Evolutionary conservation across 2,113 vertebrate species (phyloP).

Genomic region (Puntigrus tetrazona): DNA sequence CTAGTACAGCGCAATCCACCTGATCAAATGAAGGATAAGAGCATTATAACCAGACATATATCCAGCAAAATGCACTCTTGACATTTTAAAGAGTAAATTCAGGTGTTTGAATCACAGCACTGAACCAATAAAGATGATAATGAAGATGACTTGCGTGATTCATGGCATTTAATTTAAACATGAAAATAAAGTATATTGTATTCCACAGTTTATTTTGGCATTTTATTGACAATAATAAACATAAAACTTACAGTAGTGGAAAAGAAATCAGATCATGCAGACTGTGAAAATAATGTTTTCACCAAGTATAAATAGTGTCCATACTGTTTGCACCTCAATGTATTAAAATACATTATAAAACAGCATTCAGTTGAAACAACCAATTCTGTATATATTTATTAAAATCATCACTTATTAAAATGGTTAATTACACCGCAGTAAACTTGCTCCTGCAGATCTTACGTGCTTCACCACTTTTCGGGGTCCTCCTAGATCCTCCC

Average conservation of each 20-base stretch:
- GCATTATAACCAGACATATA: not conserved
- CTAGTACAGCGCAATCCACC: not conserved
- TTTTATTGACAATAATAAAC: not conserved
- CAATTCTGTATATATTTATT: not conserved
- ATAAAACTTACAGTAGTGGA: not conserved
- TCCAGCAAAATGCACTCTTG: not conserved
- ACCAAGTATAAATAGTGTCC: not conserved
- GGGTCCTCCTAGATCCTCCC: no score
- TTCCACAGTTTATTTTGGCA: not conserved
- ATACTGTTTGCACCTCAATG: not conserved
- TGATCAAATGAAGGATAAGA: not conserved
- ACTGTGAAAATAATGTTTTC: not conserved
- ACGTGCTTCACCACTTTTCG: no score
- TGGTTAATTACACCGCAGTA: not conserved
- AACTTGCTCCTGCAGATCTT: no score
- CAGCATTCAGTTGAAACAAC: not conserved
- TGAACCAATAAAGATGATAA: not conserved
- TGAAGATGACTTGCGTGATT: not conserved
- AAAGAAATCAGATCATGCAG: not conserved
- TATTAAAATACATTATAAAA: not conserved
- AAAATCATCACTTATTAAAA: not conserved
- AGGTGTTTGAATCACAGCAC: not conserved
- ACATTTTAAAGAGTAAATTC: not conserved
- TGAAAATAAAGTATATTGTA: not conserved
- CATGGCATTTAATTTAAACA: conserved; percentile 11